phyloP scores from a whole-genome alignment of 2,888 invertebrate species.

The Drosophila buzzatii region DNA sequence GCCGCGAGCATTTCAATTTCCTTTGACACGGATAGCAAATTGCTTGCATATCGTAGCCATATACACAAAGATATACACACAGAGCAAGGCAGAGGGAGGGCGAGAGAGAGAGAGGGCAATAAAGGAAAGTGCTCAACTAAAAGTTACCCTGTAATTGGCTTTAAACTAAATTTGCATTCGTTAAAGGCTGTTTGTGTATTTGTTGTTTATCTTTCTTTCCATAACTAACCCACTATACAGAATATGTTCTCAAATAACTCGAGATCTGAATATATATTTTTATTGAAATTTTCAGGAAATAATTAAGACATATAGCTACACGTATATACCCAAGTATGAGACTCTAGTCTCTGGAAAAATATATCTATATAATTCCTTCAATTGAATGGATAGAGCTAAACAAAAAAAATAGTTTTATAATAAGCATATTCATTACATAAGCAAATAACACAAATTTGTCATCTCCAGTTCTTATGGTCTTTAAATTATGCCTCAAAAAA shows the following conservation, averaged over 20 bases:
- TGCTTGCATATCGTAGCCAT: conserved; percentile 47
- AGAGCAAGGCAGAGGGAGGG: no score
- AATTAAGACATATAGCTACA: not conserved
- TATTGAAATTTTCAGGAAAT: not conserved
- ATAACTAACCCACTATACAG: no score
- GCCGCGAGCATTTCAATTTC: conserved; percentile 68
- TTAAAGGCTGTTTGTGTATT: no score
- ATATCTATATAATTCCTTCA: not conserved
- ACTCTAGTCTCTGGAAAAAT: not conserved
- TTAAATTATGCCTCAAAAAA: not conserved
- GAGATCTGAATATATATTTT: not conserved
- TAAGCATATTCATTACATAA: not conserved
- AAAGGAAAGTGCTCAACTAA: not conserved
- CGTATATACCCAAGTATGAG: not conserved
- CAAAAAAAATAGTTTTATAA: fast-evolving
- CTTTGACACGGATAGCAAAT: conserved; percentile 73
- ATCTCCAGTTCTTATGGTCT: no score
- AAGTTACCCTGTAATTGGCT: not conserved
- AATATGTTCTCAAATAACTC: not conserved
- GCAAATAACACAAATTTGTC: not conserved
- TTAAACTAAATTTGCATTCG: no score
- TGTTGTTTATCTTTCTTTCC: no score
- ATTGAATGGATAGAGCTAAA: fast-evolving
- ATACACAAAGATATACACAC: conserved; percentile 4
- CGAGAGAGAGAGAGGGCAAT: not conserved